Evolutionary conservation across 2,888 invertebrate species (phyloP).

Genomic region (Mesodorylaimus sp.): DNA sequence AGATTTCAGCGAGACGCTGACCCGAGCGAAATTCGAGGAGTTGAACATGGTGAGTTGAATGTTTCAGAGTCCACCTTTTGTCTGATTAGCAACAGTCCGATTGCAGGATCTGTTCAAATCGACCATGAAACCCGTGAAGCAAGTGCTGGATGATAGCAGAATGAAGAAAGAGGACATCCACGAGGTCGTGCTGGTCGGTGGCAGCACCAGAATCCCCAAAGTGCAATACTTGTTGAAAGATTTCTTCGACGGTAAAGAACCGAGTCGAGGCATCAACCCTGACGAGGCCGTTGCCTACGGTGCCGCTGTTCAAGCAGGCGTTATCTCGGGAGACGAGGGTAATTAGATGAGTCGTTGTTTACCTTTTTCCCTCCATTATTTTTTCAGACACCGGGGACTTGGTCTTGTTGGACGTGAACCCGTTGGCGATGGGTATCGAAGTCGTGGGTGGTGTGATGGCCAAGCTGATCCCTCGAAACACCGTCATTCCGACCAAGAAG

Average conservation of each 20-base stretch:
- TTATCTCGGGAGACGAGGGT: too few species aligned
- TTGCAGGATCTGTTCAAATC: slow-evolving; percentile 46
- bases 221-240: slow-evolving; percentile 53
- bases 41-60: slow-evolving; percentile 60
- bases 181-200: slow-evolving; percentile 69
- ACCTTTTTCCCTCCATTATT: background rate
- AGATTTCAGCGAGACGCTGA: too few species aligned
- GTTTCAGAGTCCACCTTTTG: too few species aligned
- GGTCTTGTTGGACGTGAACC: slow-evolving; percentile 86
- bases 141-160: slow-evolving; percentile 92
- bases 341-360: too few species aligned
- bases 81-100: too few species aligned
- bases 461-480: slow-evolving; percentile 87
- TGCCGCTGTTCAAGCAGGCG: too few species aligned
- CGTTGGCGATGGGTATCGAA: too few species aligned
- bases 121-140: slow-evolving; percentile 81
- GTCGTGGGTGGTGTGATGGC: slow-evolving; percentile 99
- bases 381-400: slow-evolving; percentile 50
- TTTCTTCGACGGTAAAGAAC: slow-evolving; percentile 52
- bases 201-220: slow-evolving; percentile 59
- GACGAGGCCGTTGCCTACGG: slow-evolving; percentile 65
- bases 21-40: too few species aligned
- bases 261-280: slow-evolving; percentile 55
- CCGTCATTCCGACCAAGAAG: slow-evolving; percentile 96
- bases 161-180: too few species aligned